Evolutionary conservation across 2,113 vertebrate genomes (phyloP), one percentile per base, ranked within the genome.

Genomic region (Pycnonotus jocosus): DNA sequence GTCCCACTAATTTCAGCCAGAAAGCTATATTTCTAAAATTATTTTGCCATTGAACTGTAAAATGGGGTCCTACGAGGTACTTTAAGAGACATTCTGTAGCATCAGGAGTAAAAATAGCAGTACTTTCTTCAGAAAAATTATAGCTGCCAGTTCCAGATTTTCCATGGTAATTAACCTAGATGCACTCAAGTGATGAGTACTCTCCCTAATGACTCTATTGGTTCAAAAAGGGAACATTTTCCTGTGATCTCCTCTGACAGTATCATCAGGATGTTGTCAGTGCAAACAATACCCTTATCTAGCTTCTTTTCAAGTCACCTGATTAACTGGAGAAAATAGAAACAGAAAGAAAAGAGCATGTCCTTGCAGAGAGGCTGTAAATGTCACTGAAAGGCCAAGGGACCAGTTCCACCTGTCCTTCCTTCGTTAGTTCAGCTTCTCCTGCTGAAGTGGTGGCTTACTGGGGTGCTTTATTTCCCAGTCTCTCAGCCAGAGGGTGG

Each of bases 271-370:
- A 98, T 98, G 98, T 98, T 98, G 98, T 99, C 98, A 98, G 86
- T 94, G 95, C 98, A 98, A 97, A 99, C 98, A 99, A 99, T 98
- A 96, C 97, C 93, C 98, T 99, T 99, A 99, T 99, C 98, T 98
- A 97, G 86, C 96, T 97, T 97, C 98, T 98, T 98, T 99, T 99
- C 98, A 98, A 98, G 98, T 97, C 98, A 98, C 98, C 98, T 98
- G 98, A 99, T 99, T 98, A 98, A 98, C 98, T 97, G 93, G 86
- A 96, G 98, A 98, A 98, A 98, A 98, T 94, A 98, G 98, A 98
- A 98, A 98, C 97, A 97, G 97, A 98, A 97, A 98, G 98, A 98
- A 98, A 98, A 98, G 98, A 98, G 96, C 71, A 85, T 98, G 98
- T 98, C 98, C 98, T 99, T 98, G 98, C 96, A 97, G 97, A 95